Evolutionary conservation across 1,140 invertebrate genomes (phyloP), one percentile per base, ranked within the genome.

Genomic region (Lethocerus indicus): DNA sequence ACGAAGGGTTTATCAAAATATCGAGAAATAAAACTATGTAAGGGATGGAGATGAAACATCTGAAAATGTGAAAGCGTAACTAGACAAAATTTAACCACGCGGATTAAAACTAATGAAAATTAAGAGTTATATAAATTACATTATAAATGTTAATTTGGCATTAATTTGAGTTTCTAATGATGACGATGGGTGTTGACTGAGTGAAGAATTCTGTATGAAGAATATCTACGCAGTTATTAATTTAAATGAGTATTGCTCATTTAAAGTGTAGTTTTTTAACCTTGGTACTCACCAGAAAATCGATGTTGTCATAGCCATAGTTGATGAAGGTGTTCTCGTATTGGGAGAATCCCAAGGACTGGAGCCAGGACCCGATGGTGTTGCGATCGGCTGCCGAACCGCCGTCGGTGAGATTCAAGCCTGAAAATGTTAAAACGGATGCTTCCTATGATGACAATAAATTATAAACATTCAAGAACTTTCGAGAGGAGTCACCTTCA

Each of bases 261-360:
- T 26, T 23, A 27, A n/a, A 12, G 13, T n/a, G 9, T 26, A 23
- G 13, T 9, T 46, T 26, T 32, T 32, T 9, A 28, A 28, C 35
- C 24, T 43, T 27, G 16, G 20, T 58, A 78, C 83, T 79, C 69
- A 95, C 91, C 71, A 96, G 72, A 68, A 93, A 95, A 53, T 92
- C 81, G 20, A 90, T 69, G 63, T 95, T 81, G 64, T 97, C 92
- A 61, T 81, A 96, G 27, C 93, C 93, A 61, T 87, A 87, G 47
- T 81, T 78, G 28, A 84, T 64, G 50, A 97, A 83, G 7, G 81
- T 68, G 9, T 79, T 74, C 60, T 90, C 86, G 60, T 93, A 87
- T 61, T 94, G 81, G 12, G 76, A 70, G 43, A 96, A 67, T 6
- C 79, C 79, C 0, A 92, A 65, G 44, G 70, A 73, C 5, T 78